Base-by-base conservation (phyloP, 2,113 vertebrate species). In the Syngnathus typhle region DNA sequence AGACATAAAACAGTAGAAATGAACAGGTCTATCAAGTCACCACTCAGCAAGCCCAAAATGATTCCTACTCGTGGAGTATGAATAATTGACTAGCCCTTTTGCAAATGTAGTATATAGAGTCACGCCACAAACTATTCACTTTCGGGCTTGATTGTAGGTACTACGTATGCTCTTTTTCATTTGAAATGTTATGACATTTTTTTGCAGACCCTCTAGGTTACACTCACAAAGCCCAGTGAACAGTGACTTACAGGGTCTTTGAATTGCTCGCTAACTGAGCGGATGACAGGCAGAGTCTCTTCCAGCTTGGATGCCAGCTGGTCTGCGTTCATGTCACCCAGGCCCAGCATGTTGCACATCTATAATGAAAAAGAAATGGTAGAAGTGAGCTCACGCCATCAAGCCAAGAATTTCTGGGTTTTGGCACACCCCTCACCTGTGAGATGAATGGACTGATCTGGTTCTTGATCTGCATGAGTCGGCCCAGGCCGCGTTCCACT, bases 381-480 rank as follows among this genome's bases (percentile, higher is more conserved):
- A 64, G 11, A 55, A n/a, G 9, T 37, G 11, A 41, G 18, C 12
- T 58, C 0, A 55, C 41, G 4, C 13, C 18, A n/a, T 8, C 8
- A 44, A 4, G 5, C 9, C 58, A 13, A 32, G 6, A 54, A 21
- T 38, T 27, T 19, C 5, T 15, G 10, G 5, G 66, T 52, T 13
- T 0, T 19, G 13, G 21, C 0, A 1, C n/a, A 18, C 19, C 37
- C 19, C 61, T 70, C 67, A 94, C 96, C 93, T 98, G 95, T 1
- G 96, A 98, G 79, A 98, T 98, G 88, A 98, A 98, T 13, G 95
- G 96, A 82, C 95, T 98, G 89, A 98, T 98, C 87, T 98, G 95
- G 85, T 96, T 98, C 89, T 98, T 98, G 84, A 98, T 98, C 89
- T 95, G 94, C 96, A 98, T 98, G 65, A 98, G 93, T 32, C 96